Base-by-base conservation (phyloP, 2,113 vertebrate species). In the Euleptes europaea region DNA sequence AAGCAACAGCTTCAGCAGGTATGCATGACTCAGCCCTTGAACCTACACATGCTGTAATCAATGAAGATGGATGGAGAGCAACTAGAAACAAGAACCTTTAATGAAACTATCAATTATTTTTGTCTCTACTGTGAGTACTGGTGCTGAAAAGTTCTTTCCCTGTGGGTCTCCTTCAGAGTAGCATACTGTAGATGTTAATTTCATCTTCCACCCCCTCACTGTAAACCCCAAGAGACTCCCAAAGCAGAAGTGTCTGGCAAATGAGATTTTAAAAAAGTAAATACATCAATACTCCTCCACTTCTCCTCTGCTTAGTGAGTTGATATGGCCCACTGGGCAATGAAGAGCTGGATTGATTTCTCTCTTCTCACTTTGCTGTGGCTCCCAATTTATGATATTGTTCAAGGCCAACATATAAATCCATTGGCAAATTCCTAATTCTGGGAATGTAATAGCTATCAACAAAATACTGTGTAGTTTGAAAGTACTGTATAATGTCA, bases 71-170 rank as follows among this genome's bases (percentile, higher is more conserved):
- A 65, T 57, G 51, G 69, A 10, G 38, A 88, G 77, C 89, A 89
- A 42, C 9, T 14, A 57, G 76, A 63, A 26, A 19, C 81, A 47
- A 80, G 26, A 44, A 42, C 26, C 63, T 0, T 0, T 1, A 0
- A 6, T 82, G 33, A 80, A 87, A 78, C 21, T 60, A 35, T 10
- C 23, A 88, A 84, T 44, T 54, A 87, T 88, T 78, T 80, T 84
- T 54, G 81, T 14, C 82, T 35, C 86, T 47, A 42, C 15, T 74
- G 33, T 38, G 60, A 81, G 88, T 88, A 63, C 66, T 65, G 77
- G 65, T 83, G 80, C 72, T 81, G 42, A 35, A 78, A 84, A 23
- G 23, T 54, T 54, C 35, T 38, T 19, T 49, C 70, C 33, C 63
- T 77, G 65, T 66, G 54, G 54, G 35, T 28, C 75, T 78, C 2